Percentiles rank a stretch among this genome's conserved stretches.
phyloP scores from a whole-genome alignment of 2,113 vertebrate genomes.

The Proterorhinus semilunaris region DNA sequence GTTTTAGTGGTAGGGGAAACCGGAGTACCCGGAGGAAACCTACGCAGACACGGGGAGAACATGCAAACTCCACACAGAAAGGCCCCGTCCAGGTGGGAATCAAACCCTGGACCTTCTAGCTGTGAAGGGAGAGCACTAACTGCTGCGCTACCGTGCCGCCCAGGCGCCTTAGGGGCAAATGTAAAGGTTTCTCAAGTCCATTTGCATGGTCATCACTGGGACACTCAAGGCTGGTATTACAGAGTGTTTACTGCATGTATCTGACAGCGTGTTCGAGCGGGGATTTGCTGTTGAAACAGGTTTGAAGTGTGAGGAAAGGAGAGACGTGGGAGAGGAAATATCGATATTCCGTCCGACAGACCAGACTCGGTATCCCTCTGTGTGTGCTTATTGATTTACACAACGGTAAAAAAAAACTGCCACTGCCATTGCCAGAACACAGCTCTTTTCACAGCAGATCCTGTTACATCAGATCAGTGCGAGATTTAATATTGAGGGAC shows the following conservation, averaged over 20 bases:
- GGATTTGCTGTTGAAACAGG: slow-evolving; percentile 13
- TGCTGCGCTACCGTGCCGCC: too few species aligned
- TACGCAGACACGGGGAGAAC: too few species aligned
- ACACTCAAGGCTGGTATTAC: background rate
- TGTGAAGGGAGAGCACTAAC: too few species aligned
- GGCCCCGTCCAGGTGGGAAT: too few species aligned
- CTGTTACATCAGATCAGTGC: slow-evolving; percentile 1
- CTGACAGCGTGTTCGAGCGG: background rate
- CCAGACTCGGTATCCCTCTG: slow-evolving; percentile 30
- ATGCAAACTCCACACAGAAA: too few species aligned
- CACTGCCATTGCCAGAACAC: slow-evolving; percentile 30
- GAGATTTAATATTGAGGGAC: background rate
- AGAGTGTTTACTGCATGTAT: slow-evolving; percentile 7
- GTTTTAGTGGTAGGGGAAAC: too few species aligned
- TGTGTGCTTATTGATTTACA: slow-evolving; percentile 53
- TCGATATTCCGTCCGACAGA: slow-evolving; percentile 39
- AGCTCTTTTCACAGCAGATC: slow-evolving; percentile 2
- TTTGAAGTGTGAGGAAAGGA: slow-evolving; percentile 20
- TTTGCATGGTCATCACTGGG: too few species aligned
- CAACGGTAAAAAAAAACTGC: slow-evolving; percentile 20
- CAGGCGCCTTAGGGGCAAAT: too few species aligned
- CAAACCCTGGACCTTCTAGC: too few species aligned
- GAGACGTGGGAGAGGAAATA: slow-evolving; percentile 34
- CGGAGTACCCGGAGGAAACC: too few species aligned
- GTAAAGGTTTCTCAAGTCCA: too few species aligned